phyloP scores from a whole-genome alignment of 2,797 vertebrate genomes.

The Myotis findleyi region DNA sequence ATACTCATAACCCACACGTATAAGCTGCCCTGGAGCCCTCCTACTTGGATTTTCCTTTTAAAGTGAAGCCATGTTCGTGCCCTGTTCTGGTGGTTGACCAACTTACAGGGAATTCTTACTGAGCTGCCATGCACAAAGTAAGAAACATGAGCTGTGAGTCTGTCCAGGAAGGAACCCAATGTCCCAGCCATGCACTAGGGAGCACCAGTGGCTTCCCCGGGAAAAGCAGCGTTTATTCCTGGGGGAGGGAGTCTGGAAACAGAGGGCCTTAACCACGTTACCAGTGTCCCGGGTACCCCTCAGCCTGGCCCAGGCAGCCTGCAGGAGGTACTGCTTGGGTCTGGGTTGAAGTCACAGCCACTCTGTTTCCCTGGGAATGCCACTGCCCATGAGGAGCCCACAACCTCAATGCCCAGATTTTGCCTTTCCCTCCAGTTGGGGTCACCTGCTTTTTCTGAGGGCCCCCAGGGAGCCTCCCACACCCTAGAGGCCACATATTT shows the following conservation, averaged over 20 bases:
- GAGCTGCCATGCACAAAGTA: background rate
- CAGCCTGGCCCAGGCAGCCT: background rate
- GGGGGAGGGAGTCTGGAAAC: background rate
- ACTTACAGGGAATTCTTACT: background rate
- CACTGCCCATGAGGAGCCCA: background rate
- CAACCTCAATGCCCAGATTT: background rate
- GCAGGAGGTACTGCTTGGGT: background rate
- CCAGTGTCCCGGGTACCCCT: background rate
- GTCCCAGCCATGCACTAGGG: background rate
- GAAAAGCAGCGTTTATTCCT: background rate
- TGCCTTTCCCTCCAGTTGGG: background rate
- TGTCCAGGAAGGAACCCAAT: background rate
- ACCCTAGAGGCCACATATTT: conserved; percentile 45
- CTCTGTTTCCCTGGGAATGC: background rate
- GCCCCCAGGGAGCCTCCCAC: conserved; percentile 8
- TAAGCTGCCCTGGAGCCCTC: background rate
- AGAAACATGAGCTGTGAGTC: background rate
- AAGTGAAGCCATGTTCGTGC: conserved; percentile 65
- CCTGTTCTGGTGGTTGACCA: background rate
- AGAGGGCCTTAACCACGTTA: background rate
- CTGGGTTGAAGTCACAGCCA: background rate
- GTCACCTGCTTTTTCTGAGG: conserved; percentile 66
- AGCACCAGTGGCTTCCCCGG: background rate
- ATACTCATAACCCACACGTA: background rate
- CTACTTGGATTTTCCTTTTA: conserved; percentile 74